Percentiles rank a stretch among this genome's conserved stretches.
phyloP scores from a whole-genome alignment of 2,888 invertebrate species.

The Cheilosia vulpina region DNA sequence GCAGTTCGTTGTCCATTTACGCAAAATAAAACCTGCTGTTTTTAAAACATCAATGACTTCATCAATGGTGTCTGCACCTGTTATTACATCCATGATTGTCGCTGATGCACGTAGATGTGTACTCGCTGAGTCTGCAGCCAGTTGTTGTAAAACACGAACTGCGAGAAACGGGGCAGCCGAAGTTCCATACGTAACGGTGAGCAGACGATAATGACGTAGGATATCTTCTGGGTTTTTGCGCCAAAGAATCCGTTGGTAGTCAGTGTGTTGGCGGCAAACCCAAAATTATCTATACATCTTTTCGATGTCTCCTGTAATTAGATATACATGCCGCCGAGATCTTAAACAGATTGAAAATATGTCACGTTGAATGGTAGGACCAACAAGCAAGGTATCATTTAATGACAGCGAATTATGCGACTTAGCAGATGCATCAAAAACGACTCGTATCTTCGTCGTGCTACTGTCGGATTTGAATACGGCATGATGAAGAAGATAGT shows the following conservation, averaged over 20 bases:
- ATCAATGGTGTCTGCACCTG: constrained; percentile 56
- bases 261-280: constrained; percentile 36
- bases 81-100: constrained; percentile 41
- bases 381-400: constrained; percentile 47
- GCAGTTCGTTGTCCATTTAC: constrained; percentile 6
- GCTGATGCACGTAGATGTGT: constrained; percentile 60
- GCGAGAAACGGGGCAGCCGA: constrained; percentile 48
- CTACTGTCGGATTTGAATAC: too few relatives aligned
- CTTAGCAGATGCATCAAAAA: constrained; percentile 51
- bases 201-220: constrained; percentile 5
- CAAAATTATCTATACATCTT: constrained; percentile 68
- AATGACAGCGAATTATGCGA: constrained; percentile 21
- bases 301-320: too few relatives aligned
- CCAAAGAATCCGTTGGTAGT: constrained; percentile 63
- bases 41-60: constrained; percentile 15
- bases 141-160: constrained; percentile 49
- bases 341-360: too few relatives aligned
- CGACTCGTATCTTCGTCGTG: too few relatives aligned
- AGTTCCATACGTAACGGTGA: constrained; percentile 17
- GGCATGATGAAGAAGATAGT: too few relatives aligned
- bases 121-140: constrained; percentile 58
- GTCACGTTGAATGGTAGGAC: background rate
- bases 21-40: background rate
- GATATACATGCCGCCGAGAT: too few relatives aligned
- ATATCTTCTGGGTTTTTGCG: constrained; percentile 10